Base-by-base conservation (phyloP, 1,140 invertebrate species). In the Neelides sp. region DNA sequence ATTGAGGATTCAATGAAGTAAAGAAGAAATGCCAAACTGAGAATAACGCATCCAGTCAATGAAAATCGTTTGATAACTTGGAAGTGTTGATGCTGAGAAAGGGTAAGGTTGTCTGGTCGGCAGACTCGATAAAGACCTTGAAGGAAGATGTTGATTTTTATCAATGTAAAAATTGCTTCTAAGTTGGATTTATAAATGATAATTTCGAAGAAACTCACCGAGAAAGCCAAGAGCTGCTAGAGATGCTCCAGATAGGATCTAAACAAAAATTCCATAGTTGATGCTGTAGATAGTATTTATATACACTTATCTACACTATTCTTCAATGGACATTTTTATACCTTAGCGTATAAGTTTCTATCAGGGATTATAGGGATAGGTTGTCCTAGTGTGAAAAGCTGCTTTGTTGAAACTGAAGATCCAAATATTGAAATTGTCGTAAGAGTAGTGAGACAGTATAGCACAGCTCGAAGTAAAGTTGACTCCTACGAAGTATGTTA, bases 1-100 rank as follows among this genome's bases (percentile, higher is more conserved):
- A 60, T 50, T 28, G 51, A 52, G 12, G 51, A 53, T 35, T 60
- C 51, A 23, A 59, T 45, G 26, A 59, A 55, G 44, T 60, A 60
- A 27, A 54, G 34, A 24, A 60, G 48, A 32, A 60, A 60, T 10
- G 54, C 45, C 10, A 28, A 12, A 45, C 37, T 52, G 28, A 35
- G 40, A 3, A 60, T 43, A 5, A 60, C 39, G 44, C 58, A 60
- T 19, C 58, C 58, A 32, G 51, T 52, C 5, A 56, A 40, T 12
- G 58, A 60, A 22, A 60, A 56, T 45, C 58, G 37, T 48, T 60
- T 60, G 35, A 39, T 37, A 7, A 55, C 45, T 32, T 51, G 54
- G 41, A 54, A 60, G 41, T 60, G 54, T 40, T 56, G 51, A 37
- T 54, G 52, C 24, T 52, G 48, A 10, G 51, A 52, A n/a, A 56